A percentile compares a stretch with the other conserved stretches of the same genome.
Evolutionary conservation across 2,888 invertebrate genomes (phyloP).

Genomic region (Macrosoma leucophasiata): DNA sequence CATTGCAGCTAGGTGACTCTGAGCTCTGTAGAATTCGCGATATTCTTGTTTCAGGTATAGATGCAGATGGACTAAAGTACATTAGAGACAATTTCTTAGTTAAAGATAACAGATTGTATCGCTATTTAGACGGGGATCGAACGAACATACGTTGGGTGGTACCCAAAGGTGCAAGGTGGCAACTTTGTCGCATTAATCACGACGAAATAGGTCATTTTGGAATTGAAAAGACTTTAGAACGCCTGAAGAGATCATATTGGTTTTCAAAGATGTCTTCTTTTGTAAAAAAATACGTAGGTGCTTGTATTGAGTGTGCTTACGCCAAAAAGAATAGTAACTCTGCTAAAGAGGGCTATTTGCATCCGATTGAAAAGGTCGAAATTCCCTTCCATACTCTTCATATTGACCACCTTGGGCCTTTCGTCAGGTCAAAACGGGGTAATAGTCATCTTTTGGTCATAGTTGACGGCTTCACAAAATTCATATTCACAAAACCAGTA

Average conservation of each 20-base stretch:
- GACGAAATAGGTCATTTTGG: constrained; percentile 44
- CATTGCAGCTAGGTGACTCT: too few species aligned
- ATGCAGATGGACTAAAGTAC: too few species aligned
- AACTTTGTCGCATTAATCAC: constrained; percentile 31
- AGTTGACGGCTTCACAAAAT: constrained; percentile 14
- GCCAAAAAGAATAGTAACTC: constrained; percentile 8
- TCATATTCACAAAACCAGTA: constrained; percentile 31
- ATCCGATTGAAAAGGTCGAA: constrained; percentile 8
- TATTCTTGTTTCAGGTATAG: too few species aligned
- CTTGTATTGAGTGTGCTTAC: constrained; percentile 9
- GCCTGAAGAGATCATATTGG: constrained; percentile 40
- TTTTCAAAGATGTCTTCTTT: constrained; percentile 41
- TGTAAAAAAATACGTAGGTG: constrained; percentile 38
- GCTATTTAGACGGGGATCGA: constrained; percentile 16
- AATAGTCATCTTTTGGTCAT: constrained; percentile 23
- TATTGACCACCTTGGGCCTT: constrained; percentile 36
- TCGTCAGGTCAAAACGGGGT: constrained; percentile 27
- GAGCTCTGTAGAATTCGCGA: too few species aligned
- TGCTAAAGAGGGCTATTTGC: neutral
- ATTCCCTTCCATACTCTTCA: constrained; percentile 34
- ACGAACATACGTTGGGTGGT: constrained; percentile 13
- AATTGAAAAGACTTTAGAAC: constrained; percentile 35
- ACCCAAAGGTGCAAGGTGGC: constrained; percentile 20
- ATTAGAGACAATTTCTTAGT: too few species aligned
- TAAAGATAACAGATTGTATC: too few species aligned